Conservation (phyloP, 2,113 vertebrate species). For the Meriones unguiculatus region DNA sequence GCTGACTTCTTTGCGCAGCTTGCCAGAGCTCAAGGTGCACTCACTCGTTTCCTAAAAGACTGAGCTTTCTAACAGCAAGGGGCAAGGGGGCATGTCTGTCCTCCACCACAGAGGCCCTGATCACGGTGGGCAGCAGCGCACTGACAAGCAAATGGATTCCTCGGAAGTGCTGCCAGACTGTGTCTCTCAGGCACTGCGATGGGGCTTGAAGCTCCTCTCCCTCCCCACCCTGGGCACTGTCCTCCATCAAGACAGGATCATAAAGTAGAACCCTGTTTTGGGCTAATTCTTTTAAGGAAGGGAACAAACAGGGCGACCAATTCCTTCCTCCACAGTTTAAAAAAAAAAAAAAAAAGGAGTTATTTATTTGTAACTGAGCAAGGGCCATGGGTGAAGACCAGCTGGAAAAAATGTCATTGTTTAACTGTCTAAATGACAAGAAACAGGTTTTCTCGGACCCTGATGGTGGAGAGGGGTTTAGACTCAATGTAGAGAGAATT, state of each 20-base stretch:
- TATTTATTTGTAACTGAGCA: slow-evolving; percentile 52
- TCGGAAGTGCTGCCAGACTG: neutral
- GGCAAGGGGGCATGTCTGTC: neutral
- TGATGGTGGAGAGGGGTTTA: neutral
- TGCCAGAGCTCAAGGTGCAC: neutral
- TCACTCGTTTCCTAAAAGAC: neutral
- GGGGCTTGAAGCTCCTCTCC: neutral
- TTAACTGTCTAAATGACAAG: slow-evolving; percentile 51
- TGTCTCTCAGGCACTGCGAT: neutral
- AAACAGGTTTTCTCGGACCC: slow-evolving; percentile 28
- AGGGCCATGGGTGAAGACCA: slow-evolving; percentile 23
- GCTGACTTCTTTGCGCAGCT: neutral
- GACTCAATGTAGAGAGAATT: neutral
- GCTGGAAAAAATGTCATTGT: slow-evolving; percentile 52
- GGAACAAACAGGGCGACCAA: neutral
- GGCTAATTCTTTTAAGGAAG: slow-evolving; percentile 55
- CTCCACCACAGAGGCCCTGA: neutral
- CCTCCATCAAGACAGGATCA: slow-evolving; percentile 20
- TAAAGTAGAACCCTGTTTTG: slow-evolving; percentile 18
- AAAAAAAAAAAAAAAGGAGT: neutral
- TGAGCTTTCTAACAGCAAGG: neutral
- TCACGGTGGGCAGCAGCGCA: neutral
- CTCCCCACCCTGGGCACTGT: neutral
- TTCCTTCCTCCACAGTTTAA: neutral
- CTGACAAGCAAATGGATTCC: neutral